Conservation (phyloP, 2,113 vertebrate species). For the Phaethornis superciliosus region DNA sequence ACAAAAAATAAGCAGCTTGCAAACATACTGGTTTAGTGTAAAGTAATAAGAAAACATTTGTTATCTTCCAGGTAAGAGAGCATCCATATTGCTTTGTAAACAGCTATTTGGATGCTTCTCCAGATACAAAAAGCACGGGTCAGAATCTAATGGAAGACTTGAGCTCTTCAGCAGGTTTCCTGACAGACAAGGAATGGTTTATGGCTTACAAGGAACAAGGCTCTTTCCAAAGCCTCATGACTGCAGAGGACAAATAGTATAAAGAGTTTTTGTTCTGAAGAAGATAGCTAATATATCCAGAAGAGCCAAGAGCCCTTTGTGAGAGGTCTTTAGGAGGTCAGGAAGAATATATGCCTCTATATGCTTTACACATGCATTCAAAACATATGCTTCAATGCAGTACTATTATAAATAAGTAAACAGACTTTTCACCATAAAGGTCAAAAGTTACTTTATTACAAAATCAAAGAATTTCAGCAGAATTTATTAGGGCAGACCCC, state of each 20-base stretch:
- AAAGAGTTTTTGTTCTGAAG: not conserved
- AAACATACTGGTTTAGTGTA: not conserved
- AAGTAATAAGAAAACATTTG: not conserved
- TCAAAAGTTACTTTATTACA: not conserved
- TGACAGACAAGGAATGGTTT: not conserved
- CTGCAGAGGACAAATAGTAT: not conserved
- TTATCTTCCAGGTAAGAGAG: not conserved
- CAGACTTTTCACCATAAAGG: not conserved
- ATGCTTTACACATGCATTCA: not conserved
- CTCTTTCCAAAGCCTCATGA: not conserved
- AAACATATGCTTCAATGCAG: not conserved
- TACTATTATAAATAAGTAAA: not conserved
- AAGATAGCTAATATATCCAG: not conserved
- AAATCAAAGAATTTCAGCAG: not conserved
- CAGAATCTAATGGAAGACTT: not conserved
- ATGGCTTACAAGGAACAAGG: not conserved
- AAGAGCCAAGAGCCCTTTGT: not conserved
- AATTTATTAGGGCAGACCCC: not conserved
- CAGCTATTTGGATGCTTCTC: not conserved
- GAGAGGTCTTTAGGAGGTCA: not conserved
- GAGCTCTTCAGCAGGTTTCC: not conserved
- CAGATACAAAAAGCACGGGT: not conserved
- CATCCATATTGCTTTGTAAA: not conserved
- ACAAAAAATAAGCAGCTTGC: not conserved
- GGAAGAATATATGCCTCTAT: not conserved